Evolutionary conservation across 1,140 invertebrate genomes (phyloP).

Genomic region (Pseudomyrmex gracilis): DNA sequence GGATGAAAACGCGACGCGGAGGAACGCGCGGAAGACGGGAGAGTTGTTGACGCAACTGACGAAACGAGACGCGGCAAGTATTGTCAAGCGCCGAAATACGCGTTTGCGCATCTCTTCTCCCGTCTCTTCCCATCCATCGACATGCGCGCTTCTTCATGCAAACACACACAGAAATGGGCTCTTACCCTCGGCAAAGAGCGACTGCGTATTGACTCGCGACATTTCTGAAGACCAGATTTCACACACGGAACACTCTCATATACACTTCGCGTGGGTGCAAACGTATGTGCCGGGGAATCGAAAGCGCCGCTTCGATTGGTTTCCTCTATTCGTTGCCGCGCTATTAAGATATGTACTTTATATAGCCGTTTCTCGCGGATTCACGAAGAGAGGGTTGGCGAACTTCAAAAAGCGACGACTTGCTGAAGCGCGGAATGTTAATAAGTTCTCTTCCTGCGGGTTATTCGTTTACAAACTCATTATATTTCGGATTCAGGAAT

Average conservation of each 20-base stretch:
- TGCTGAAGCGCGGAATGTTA: conserved; percentile 5
- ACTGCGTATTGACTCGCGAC: conserved; percentile 49
- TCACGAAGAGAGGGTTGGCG: not conserved
- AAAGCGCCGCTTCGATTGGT: conserved; percentile 3
- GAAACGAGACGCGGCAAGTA: conserved; percentile 50
- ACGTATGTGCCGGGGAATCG: not conserved
- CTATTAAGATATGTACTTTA: conserved; percentile 2
- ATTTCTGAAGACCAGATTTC: conserved; percentile 46
- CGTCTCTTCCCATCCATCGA: no score
- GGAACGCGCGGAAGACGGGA: not conserved
- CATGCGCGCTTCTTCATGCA: conserved; percentile 6
- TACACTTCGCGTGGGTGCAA: not conserved
- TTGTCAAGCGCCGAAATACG: conserved; percentile 42
- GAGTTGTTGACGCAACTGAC: conserved; percentile 40
- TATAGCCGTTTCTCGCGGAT: not conserved
- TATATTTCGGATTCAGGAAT: not conserved
- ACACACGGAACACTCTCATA: not conserved
- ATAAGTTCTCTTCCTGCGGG: not conserved
- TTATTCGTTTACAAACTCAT: not conserved
- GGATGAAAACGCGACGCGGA: not conserved
- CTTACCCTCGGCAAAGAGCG: conserved; percentile 43
- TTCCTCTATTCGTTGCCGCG: conserved; percentile 13
- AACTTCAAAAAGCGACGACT: not conserved
- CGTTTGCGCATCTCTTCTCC: not conserved
- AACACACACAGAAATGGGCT: conserved; percentile 48